Conservation (phyloP, 2,888 invertebrate genomes). For the Dione vanillae region DNA sequence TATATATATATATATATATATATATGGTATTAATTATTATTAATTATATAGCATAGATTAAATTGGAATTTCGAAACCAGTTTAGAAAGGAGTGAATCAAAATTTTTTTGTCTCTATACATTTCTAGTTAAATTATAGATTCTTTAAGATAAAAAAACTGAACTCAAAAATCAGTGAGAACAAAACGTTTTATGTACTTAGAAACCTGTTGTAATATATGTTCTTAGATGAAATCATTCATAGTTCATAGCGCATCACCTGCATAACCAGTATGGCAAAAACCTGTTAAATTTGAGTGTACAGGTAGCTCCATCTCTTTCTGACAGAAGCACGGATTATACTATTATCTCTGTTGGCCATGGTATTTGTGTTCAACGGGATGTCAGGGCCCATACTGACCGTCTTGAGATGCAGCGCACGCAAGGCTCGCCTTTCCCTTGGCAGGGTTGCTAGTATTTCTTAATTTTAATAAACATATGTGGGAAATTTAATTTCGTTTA, state of each 20-base stretch:
- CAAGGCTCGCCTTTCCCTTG: constrained; percentile 51
- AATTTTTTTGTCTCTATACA: not conserved
- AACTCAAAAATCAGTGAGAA: constrained; percentile 7
- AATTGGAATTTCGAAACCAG: constrained; percentile 1
- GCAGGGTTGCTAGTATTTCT: constrained; percentile 45
- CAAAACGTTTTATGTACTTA: constrained; percentile 7
- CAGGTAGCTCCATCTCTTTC: constrained; percentile 33
- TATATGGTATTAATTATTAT: too few relatives aligned
- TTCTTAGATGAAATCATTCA: constrained; percentile 43
- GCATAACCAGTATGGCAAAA: constrained; percentile 44
- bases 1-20: constrained; percentile 15
- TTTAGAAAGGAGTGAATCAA: constrained; percentile 19
- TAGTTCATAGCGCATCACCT: constrained; percentile 45
- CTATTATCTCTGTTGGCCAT: constrained; percentile 49
- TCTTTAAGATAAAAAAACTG: not conserved
- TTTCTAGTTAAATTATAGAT: not conserved
- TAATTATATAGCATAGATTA: constrained; percentile 1
- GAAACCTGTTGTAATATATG: constrained; percentile 27
- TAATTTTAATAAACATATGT: constrained; percentile 20
- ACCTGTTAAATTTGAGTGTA: constrained; percentile 42
- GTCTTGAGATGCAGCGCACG: constrained; percentile 54
- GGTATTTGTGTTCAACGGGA: constrained; percentile 59
- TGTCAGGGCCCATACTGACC: constrained; percentile 48
- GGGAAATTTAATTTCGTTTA: not conserved
- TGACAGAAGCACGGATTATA: constrained; percentile 24